Evolutionary conservation across 1,140 invertebrate genomes (phyloP).

Genomic region (Nylanderia fulva): DNA sequence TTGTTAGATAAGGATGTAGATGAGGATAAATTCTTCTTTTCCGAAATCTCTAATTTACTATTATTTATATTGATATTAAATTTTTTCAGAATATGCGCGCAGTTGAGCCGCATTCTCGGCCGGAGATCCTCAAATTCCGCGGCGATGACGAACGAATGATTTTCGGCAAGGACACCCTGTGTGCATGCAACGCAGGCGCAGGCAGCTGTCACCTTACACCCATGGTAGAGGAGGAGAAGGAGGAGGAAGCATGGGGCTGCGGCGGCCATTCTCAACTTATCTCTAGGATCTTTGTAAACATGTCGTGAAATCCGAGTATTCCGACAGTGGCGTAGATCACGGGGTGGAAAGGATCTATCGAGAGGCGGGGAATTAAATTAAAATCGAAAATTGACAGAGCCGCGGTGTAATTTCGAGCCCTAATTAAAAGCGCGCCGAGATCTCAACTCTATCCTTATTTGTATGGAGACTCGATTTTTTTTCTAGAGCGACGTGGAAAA

Average conservation of each 20-base stretch:
- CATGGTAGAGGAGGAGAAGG: conserved; percentile 61
- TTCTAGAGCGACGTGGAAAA: background rate
- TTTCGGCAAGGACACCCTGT: conserved; percentile 64
- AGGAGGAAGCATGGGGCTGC: conserved; percentile 80
- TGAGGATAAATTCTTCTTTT: background rate
- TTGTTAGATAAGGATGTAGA: background rate
- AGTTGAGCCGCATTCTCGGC: background rate
- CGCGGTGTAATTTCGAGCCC: background rate
- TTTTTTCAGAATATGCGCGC: background rate
- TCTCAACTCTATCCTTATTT: background rate
- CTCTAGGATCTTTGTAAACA: conserved; percentile 87
- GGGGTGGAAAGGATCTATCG: conserved; percentile 67
- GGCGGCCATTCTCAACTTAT: conserved; percentile 86
- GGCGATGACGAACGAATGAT: conserved; percentile 25
- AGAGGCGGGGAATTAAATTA: conserved; percentile 55
- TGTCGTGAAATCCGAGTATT: conserved; percentile 86
- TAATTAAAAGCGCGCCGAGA: background rate
- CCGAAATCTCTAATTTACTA: background rate
- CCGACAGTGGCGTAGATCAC: conserved; percentile 83
- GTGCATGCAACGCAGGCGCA: conserved; percentile 78
- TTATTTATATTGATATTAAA: background rate
- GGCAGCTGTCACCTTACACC: conserved; percentile 86
- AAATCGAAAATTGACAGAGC: conserved; percentile 56
- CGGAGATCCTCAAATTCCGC: background rate
- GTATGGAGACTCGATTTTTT: background rate